These are phyloP conservation scores for Misgurnus mizolepis DNA, from an alignment of 2,113 vertebrate genomes.

Conservation along the genomic window DNA sequence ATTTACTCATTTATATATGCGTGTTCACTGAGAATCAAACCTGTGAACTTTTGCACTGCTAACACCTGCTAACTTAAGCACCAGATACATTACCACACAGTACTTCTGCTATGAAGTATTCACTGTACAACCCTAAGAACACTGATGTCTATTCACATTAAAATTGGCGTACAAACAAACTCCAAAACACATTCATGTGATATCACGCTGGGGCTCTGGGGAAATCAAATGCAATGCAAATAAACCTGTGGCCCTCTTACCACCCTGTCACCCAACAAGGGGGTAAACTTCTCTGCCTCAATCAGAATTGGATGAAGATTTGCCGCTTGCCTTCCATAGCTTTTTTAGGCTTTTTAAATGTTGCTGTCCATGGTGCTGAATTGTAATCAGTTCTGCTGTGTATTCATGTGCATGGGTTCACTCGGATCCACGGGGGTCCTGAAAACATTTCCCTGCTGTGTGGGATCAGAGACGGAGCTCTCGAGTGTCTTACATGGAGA, in stretches of 20 bases:
- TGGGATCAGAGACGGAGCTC: background rate
- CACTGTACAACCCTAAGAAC: no score
- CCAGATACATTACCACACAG: background rate
- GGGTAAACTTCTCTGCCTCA: conserved; percentile 12
- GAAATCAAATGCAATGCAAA: conserved; percentile 58
- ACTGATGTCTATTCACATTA: no score
- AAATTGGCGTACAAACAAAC: background rate
- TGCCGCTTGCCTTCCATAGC: conserved; percentile 25
- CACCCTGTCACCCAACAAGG: background rate
- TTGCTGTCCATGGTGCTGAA: conserved; percentile 51
- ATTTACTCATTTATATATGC: no score
- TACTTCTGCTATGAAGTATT: no score
- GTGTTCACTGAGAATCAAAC: no score
- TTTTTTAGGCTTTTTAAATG: background rate
- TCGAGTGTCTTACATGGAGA: background rate
- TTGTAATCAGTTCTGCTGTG: conserved; percentile 52
- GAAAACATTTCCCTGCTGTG: background rate
- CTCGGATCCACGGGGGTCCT: background rate
- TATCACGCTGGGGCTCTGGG: conserved; percentile 26
- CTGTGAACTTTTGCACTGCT: no score
- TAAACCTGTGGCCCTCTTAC: conserved; percentile 24
- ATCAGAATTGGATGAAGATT: conserved; percentile 17
- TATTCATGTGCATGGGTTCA: conserved; percentile 2
- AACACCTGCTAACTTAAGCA: background rate
- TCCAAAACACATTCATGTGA: conserved; percentile 42